These are phyloP conservation scores for Tenebrio molitor DNA, from an alignment of 1,140 invertebrate species.

Conservation along the genomic window DNA sequence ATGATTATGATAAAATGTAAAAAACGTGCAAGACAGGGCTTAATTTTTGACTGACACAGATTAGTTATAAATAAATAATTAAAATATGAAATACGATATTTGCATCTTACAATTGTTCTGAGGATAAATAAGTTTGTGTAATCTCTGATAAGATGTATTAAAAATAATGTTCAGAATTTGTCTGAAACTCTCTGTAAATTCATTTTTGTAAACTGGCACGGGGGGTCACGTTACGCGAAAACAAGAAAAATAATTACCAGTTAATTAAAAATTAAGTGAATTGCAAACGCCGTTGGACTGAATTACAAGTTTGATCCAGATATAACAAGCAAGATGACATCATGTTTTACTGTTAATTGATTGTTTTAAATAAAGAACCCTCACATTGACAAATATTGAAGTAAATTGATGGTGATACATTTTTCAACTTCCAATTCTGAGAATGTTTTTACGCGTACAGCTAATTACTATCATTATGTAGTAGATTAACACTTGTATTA, in stretches of 20 bases:
- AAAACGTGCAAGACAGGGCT: background rate
- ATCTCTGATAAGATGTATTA: slow-evolving; percentile 16
- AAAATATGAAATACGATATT: slow-evolving; percentile 17
- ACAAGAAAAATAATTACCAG: slow-evolving; percentile 3
- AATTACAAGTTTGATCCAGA: slow-evolving; percentile 45
- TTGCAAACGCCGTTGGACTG: background rate
- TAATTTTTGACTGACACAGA: slow-evolving; percentile 30
- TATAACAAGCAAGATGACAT: slow-evolving; percentile 43
- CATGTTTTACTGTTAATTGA: slow-evolving; percentile 21
- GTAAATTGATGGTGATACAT: slow-evolving; percentile 2
- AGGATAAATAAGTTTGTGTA: slow-evolving; percentile 25
- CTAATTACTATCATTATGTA: too few species aligned
- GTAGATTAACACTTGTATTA: too few species aligned
- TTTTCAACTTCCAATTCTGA: slow-evolving; percentile 6
- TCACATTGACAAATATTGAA: slow-evolving; percentile 14
- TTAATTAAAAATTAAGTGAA: slow-evolving; percentile 7
- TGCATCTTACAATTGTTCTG: slow-evolving; percentile 3
- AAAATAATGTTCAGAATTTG: background rate
- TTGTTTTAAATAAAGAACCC: slow-evolving; percentile 7
- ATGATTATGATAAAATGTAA: background rate
- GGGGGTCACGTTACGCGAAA: background rate
- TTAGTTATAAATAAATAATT: slow-evolving; percentile 32
- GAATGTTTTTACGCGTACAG: too few species aligned
- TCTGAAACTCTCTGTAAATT: background rate
- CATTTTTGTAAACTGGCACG: background rate